Evolutionary conservation across 2,888 invertebrate species (phyloP).

Genomic region (Tinea pellionella): DNA sequence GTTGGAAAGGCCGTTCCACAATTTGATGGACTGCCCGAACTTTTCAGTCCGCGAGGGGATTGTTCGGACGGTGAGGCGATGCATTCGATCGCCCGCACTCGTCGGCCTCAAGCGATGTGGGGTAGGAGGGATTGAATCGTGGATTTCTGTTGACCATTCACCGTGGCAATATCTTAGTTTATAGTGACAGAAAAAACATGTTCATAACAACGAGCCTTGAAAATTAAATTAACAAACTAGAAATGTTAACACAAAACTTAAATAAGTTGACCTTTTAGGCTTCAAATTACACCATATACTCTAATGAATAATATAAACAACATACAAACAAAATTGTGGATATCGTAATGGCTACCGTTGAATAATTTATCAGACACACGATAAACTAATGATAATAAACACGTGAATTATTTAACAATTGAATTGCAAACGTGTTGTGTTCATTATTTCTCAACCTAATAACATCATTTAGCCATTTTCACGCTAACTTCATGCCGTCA

Average conservation of each 20-base stretch:
- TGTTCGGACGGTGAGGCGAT: too few relatives aligned
- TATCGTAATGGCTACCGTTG: constrained; percentile 16
- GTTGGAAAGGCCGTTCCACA: too few relatives aligned
- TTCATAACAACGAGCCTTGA: neutral
- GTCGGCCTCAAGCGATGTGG: too few relatives aligned
- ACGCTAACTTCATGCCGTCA: too few relatives aligned
- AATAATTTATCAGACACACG: constrained; percentile 37
- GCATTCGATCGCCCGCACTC: too few relatives aligned
- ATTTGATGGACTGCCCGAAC: too few relatives aligned
- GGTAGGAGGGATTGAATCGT: too few relatives aligned
- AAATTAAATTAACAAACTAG: neutral
- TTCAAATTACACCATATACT: neutral
- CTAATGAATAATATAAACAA: neutral
- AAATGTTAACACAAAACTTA: neutral
- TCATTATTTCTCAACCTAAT: neutral
- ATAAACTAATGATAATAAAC: constrained; percentile 21
- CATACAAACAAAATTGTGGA: neutral
- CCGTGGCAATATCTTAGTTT: too few relatives aligned
- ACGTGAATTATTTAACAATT: constrained; percentile 12
- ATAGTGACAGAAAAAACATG: too few relatives aligned
- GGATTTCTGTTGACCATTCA: too few relatives aligned
- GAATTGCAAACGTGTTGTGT: neutral
- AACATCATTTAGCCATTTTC: neutral
- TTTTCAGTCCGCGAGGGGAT: too few relatives aligned
- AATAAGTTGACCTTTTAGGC: neutral